Conservation (phyloP, 2,888 invertebrate species). For the Lepeophtheirus nordmannii region DNA sequence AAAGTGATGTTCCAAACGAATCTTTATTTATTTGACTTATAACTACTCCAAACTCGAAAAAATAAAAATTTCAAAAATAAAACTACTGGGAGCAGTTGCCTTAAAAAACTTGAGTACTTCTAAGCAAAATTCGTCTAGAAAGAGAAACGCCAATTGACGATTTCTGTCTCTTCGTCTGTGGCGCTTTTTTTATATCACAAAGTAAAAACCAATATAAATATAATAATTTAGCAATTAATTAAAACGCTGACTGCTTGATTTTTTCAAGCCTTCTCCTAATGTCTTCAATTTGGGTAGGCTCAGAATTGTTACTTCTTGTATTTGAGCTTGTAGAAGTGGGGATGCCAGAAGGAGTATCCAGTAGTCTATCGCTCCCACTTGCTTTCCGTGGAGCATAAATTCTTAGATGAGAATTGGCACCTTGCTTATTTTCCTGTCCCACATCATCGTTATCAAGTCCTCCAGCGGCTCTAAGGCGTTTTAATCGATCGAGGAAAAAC, state of each 20-base stretch:
- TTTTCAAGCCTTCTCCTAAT: conserved; percentile 23
- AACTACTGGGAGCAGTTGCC: too few species aligned
- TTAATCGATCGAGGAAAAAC: conserved; percentile 32
- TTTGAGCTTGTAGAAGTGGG: neutral
- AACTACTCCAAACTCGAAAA: too few species aligned
- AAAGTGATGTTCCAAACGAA: too few species aligned
- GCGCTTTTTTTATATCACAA: too few species aligned
- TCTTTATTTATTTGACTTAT: too few species aligned
- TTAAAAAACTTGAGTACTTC: too few species aligned
- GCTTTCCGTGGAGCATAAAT: neutral
- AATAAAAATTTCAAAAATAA: too few species aligned
- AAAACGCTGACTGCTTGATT: conserved; percentile 24
- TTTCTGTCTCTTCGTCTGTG: too few species aligned
- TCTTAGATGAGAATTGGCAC: neutral
- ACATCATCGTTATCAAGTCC: conserved; percentile 29
- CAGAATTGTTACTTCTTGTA: neutral
- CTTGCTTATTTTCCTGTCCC: conserved; percentile 14
- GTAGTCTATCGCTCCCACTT: neutral
- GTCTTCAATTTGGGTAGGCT: conserved; percentile 21
- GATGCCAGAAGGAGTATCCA: conserved; percentile 4
- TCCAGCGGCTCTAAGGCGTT: conserved; percentile 31
- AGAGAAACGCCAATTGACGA: too few species aligned
- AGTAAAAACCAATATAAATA: too few species aligned
- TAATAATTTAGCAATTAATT: neutral
- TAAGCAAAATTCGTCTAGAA: too few species aligned